A percentile compares a stretch with the other conserved stretches of the same genome.
Evolutionary conservation across 2,888 invertebrate species (phyloP).

Genomic region (Drosophila trichaetosa): DNA sequence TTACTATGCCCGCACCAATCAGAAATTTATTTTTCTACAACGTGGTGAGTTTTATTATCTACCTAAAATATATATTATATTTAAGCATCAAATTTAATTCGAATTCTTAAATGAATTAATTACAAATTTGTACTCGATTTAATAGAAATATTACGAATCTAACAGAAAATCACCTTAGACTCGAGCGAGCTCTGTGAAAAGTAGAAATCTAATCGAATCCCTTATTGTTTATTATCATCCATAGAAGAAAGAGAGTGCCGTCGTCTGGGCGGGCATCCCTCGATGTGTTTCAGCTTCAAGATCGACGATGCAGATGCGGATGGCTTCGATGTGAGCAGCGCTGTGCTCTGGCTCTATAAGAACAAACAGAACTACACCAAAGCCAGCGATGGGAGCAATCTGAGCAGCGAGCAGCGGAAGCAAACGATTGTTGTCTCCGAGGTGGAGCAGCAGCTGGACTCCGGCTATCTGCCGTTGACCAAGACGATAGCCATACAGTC

Average conservation of each 20-base stretch:
- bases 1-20: slow-evolving; percentile 93
- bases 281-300: slow-evolving; percentile 91
- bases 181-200: background rate
- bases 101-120: background rate
- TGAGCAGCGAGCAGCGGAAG: slow-evolving; percentile 42
- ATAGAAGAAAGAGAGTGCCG: slow-evolving; percentile 86
- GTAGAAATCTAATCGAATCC: background rate
- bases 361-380: slow-evolving; percentile 68
- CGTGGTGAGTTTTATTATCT: slow-evolving; percentile 87
- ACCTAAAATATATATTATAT: background rate
- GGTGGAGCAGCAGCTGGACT: slow-evolving; percentile 90
- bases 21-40: slow-evolving; percentile 92
- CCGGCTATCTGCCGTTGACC: slow-evolving; percentile 90
- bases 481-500: slow-evolving; percentile 92
- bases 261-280: slow-evolving; percentile 85
- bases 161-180: background rate
- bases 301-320: slow-evolving; percentile 90
- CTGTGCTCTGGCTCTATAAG: slow-evolving; percentile 93
- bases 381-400: slow-evolving; percentile 52
- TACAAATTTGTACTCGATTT: too few species aligned
- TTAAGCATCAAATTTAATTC: background rate
- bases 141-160: background rate
- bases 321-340: slow-evolving; percentile 90
- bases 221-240: slow-evolving; percentile 7
- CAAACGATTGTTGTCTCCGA: slow-evolving; percentile 92